phyloP scores from a whole-genome alignment of 2,797 vertebrate genomes.

The Notoglanidium macrostoma region DNA sequence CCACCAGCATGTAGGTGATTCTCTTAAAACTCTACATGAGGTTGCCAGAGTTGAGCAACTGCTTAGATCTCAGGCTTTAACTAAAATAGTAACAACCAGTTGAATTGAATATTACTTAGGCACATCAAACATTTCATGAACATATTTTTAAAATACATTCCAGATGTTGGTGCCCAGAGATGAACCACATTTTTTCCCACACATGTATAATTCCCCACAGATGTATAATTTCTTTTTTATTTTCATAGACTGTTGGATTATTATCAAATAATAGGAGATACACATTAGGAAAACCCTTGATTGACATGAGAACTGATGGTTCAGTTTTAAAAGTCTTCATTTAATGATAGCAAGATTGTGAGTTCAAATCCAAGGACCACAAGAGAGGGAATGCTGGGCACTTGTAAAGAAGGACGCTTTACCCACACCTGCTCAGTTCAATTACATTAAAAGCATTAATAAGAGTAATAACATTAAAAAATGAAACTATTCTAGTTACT shows the following conservation, averaged over 20 bases:
- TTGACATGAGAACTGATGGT: too few species aligned
- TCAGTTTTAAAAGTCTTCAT: not conserved
- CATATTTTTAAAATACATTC: not conserved
- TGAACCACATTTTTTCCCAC: not conserved
- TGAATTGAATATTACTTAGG: not conserved
- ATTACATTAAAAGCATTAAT: not conserved
- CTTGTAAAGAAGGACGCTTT: not conserved
- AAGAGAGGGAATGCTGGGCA: not conserved
- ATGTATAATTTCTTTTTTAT: not conserved
- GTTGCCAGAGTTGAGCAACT: conserved; percentile 17
- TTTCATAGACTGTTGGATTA: not conserved
- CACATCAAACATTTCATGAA: not conserved
- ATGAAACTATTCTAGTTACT: too few species aligned
- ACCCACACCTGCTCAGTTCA: not conserved
- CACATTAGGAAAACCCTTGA: not conserved
- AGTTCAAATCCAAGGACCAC: not conserved
- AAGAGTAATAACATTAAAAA: too few species aligned
- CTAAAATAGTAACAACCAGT: not conserved
- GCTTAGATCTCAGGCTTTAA: not conserved
- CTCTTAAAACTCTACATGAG: not conserved
- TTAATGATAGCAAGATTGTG: not conserved
- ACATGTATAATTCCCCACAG: too few species aligned
- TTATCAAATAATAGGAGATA: not conserved
- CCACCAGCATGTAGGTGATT: conserved; percentile 16
- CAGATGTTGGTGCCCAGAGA: not conserved